Percentiles rank a stretch among this genome's conserved stretches.
These are phyloP conservation scores for Atractosteus spatula DNA, from an alignment of 2,113 vertebrate genomes.

Conservation along the genomic window DNA sequence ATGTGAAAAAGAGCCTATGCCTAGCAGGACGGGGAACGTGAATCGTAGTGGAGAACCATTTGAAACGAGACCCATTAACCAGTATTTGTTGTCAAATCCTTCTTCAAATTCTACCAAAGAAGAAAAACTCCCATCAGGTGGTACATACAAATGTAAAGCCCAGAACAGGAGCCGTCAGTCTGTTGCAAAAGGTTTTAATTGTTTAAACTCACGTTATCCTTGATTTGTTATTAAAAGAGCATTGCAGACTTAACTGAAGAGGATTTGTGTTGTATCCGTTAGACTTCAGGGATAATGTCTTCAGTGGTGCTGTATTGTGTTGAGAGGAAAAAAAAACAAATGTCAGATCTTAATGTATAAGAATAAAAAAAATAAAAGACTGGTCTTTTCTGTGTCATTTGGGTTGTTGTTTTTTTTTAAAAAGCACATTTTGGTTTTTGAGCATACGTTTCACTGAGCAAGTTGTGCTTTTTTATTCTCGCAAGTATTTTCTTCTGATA, in stretches of 20 bases:
- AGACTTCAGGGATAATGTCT: slow-evolving; percentile 83
- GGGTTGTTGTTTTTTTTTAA: background rate
- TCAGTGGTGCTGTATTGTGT: slow-evolving; percentile 74
- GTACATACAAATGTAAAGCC: slow-evolving; percentile 62
- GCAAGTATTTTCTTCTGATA: no score
- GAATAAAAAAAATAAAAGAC: background rate
- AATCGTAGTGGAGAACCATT: background rate
- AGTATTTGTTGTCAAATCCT: slow-evolving; percentile 46
- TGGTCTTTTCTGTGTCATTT: background rate
- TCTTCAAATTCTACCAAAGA: slow-evolving; percentile 79
- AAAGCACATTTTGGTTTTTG: no score
- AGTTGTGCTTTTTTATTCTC: no score
- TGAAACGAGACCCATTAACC: background rate
- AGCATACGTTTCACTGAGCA: no score
- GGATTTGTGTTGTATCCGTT: slow-evolving; percentile 70
- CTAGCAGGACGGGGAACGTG: background rate
- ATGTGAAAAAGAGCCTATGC: background rate
- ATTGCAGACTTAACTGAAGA: slow-evolving; percentile 6
- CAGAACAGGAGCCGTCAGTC: slow-evolving; percentile 64
- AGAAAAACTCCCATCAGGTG: slow-evolving; percentile 63
- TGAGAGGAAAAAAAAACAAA: background rate
- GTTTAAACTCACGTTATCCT: slow-evolving; percentile 33
- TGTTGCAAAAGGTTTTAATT: slow-evolving; percentile 4
- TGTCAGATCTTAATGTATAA: slow-evolving; percentile 8
- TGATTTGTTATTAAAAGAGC: slow-evolving; percentile 50